A percentile compares a stretch with the other conserved stretches of the same genome.
These are phyloP conservation scores for Brienomyrus brachyistius DNA, from an alignment of 2,113 vertebrate species.

Conservation along the genomic window DNA sequence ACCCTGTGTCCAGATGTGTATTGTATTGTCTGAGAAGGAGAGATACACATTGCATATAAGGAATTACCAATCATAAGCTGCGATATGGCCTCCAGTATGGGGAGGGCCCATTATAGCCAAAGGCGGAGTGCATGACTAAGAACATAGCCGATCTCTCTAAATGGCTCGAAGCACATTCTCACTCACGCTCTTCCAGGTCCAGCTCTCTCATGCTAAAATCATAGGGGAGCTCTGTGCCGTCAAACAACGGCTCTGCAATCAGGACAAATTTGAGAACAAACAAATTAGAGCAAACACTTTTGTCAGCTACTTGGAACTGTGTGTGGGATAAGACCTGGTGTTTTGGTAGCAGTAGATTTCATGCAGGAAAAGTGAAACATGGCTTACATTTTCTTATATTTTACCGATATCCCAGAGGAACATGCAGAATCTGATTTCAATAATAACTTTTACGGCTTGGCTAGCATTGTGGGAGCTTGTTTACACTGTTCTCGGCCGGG, in stretches of 20 bases:
- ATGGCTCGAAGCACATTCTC: background rate
- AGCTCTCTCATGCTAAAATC: background rate
- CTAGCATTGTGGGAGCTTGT: background rate
- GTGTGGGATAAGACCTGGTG: background rate
- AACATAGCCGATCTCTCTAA: background rate
- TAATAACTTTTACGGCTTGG: background rate
- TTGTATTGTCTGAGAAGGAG: background rate
- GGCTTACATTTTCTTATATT: background rate
- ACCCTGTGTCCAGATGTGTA: background rate
- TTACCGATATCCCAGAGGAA: background rate
- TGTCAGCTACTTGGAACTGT: background rate
- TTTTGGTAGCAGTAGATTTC: background rate
- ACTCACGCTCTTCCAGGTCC: background rate
- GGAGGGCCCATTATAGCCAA: background rate
- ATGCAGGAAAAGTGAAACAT: background rate
- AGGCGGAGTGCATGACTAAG: background rate
- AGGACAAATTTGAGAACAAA: background rate
- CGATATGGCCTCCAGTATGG: background rate
- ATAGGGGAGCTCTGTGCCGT: background rate
- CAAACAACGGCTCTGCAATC: background rate
- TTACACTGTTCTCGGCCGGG: background rate
- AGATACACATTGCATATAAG: background rate
- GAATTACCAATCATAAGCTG: background rate
- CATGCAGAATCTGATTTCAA: background rate
- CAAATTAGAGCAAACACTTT: background rate